Evolutionary conservation across 2,797 vertebrate genomes (phyloP), one percentile per base, ranked within the genome.

Genomic region (Poecilia picta): DNA sequence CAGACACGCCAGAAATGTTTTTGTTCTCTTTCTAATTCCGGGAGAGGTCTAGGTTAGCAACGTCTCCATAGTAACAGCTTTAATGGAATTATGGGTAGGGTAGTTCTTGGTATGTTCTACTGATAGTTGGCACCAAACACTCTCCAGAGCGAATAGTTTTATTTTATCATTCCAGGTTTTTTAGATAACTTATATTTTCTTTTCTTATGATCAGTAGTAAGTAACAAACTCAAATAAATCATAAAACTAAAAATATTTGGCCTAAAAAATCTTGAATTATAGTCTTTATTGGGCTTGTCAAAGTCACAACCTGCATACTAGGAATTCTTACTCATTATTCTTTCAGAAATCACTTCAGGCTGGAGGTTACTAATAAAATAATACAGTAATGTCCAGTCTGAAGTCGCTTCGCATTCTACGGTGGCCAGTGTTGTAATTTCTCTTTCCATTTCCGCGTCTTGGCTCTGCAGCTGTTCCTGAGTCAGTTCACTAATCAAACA

Each of bases 401-500:
- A 71, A 2, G 25, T n/a, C 15, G 10, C 11, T 39, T 4, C 31
- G 13, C 57, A 51, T 46, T 39, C 12, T 74, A 82, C 73, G 77
- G 74, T 47, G 33, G 57, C 31, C 39, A n/a, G 3, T 25, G 16
- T 31, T 25, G 73, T 43, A 53, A 11, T 0, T n/a, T 36, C 23
- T 8, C 18, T 13, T 47, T 36, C 45, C 16, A 76, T 85, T 94
- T 94, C 93, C 93, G 91, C 36, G 59, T 92, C 88, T 79, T 18
- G 28, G 25, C 11, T 18, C 28, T 70, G 66, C 31, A 10, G 72
- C 91, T 88, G 87, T 12, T 89, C 53, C 77, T 57, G 78, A 74
- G 78, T 91, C 89, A 88, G 91, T 47, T 83, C 5, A 1, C 43
- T 5, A 12, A 0, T 2, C 5, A 28, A 36, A 70, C 25, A 36